Evolutionary conservation across 2,888 invertebrate species (phyloP), one percentile per base, ranked within the genome.

Genomic region (Ramazzottius varieornatus): DNA sequence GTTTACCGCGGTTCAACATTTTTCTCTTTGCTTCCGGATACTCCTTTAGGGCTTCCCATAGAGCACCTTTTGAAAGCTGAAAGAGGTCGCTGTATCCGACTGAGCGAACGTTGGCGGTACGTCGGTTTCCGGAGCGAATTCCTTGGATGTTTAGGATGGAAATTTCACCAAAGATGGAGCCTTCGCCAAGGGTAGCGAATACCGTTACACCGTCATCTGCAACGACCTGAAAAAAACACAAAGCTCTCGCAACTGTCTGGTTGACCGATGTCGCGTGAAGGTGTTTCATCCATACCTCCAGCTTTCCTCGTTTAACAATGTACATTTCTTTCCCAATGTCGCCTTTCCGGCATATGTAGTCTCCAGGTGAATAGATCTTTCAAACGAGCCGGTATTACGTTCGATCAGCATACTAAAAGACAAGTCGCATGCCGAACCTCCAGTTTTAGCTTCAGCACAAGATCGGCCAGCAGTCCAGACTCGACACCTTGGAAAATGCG

Each of bases 281-380:
- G 20, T 13, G 40, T 13, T 20, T 40, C 13, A 8, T 20, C 8
- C 8, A 40, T 40, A 20, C 40, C 29, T 24, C 20, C 54, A 29
- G 54, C 71, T 85, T 82, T 2, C 93, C 93, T 66, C 89, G 78
- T 77, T 93, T 94, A 1, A 94, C 91, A 69, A 94, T 94, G 75
- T 94, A 94, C 92, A 94, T 92, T 77, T 94, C 93, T 75, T 91
- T 87, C 33, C 94, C 94, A 2, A 94, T 92, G 74, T 94, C 94
- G 0, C 93, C 93, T 75, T 93, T 93, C 33, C 92, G 82, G 73
- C 93, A 94, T 68, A 94, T 91, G 74, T 88, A 94, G 76, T 94
- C 94, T 0, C 89, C 88, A 0, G 93, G 93, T 73, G 77, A 76
- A 54, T 54, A 54, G 29, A 54, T 29, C 54, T 54, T 16, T 16